These are phyloP conservation scores for Punctoribates punctum DNA, from an alignment of 2,888 invertebrate genomes.

Conservation along the genomic window DNA sequence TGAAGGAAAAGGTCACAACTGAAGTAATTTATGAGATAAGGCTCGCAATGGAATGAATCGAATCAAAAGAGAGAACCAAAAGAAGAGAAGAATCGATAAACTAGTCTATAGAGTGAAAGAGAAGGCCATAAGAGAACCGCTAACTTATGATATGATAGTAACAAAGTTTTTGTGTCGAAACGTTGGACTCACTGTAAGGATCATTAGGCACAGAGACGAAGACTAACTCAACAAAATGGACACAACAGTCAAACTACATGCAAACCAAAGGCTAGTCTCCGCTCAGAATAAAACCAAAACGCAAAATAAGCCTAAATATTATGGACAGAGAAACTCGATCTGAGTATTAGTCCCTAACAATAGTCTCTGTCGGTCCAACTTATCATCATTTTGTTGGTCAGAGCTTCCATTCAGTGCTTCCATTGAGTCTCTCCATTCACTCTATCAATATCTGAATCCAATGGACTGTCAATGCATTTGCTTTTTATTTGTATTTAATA, in stretches of 20 bases:
- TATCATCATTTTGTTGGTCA: conserved; percentile 20
- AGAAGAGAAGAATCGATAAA: conserved; percentile 2
- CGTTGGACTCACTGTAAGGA: conserved; percentile 31
- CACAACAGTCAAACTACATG: conserved; percentile 27
- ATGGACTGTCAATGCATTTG: conserved; percentile 4
- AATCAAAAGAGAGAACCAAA: neutral
- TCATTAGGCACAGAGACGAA: conserved; percentile 34
- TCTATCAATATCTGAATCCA: neutral
- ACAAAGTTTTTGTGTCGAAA: conserved; percentile 36
- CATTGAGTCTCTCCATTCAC: conserved; percentile 1
- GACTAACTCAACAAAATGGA: conserved; percentile 23
- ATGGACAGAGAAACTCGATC: conserved; percentile 21
- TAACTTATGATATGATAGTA: conserved; percentile 37
- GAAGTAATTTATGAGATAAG: conserved; percentile 34
- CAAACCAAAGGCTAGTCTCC: neutral
- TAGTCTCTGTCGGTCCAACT: neutral
- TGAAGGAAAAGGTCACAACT: conserved; percentile 13
- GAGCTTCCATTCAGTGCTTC: neutral
- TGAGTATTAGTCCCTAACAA: conserved; percentile 3
- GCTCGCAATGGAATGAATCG: conserved; percentile 19
- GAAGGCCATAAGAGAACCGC: conserved; percentile 18
- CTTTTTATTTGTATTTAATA: conserved; percentile 14
- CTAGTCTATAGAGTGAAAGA: neutral
- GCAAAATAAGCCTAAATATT: conserved; percentile 29
- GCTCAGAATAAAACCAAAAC: too few species aligned